Conservation (phyloP, 2,888 invertebrate genomes). For the Candidula unifasciata region DNA sequence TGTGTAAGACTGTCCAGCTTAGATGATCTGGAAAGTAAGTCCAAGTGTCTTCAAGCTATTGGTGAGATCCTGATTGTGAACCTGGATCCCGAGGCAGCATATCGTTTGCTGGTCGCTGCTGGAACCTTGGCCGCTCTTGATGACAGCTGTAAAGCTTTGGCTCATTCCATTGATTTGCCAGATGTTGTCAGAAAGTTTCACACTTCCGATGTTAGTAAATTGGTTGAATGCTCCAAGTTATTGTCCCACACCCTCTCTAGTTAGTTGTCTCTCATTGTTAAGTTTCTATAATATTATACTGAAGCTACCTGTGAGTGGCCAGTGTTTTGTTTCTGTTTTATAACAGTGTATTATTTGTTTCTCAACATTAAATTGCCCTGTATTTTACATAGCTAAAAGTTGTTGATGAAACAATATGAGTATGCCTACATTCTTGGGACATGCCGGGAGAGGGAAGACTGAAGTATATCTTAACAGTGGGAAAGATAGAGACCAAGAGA, state of each 20-base stretch:
- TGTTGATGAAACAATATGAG: too few relatives aligned
- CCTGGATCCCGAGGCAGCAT: conserved; percentile 84
- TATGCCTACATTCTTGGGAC: too few relatives aligned
- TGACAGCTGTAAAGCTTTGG: conserved; percentile 66
- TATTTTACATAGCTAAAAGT: too few relatives aligned
- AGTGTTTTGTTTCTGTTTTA: background rate
- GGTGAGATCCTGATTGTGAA: conserved; percentile 59
- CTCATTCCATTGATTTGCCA: conserved; percentile 70
- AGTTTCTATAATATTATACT: background rate
- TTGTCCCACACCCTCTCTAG: conserved; percentile 34
- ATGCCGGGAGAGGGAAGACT: too few relatives aligned
- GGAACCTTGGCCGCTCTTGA: conserved; percentile 83
- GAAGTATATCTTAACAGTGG: too few relatives aligned
- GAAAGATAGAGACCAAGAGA: too few relatives aligned
- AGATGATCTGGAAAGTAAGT: conserved; percentile 69
- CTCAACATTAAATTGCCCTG: too few relatives aligned
- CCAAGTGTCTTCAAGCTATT: conserved; percentile 65
- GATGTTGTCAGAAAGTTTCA: conserved; percentile 58
- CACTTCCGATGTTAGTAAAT: conserved; percentile 30
- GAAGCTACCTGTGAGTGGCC: background rate
- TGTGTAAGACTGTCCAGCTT: conserved; percentile 79
- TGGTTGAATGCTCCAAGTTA: conserved; percentile 45
- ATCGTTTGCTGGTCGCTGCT: conserved; percentile 86
- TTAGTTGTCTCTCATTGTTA: conserved; percentile 34
- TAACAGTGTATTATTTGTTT: background rate